Percentiles rank a stretch among this genome's conserved stretches.
phyloP scores from a whole-genome alignment of 2,888 invertebrate genomes.

The Melitaea athalia region DNA sequence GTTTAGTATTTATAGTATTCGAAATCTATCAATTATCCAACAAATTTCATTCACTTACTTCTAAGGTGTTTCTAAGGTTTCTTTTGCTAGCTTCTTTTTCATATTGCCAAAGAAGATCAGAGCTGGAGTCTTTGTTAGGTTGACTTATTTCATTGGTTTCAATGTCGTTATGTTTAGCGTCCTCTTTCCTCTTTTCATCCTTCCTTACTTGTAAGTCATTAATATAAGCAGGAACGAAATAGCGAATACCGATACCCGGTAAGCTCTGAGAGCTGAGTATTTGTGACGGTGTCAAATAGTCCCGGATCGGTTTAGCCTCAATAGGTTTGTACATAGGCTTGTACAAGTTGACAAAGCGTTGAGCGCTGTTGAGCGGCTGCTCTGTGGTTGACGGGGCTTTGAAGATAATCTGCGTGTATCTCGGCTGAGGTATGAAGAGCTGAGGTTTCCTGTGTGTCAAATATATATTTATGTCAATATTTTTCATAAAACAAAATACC shows the following conservation, averaged over 20 bases:
- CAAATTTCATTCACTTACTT: slow-evolving; percentile 53
- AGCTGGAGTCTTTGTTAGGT: slow-evolving; percentile 52
- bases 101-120: slow-evolving; percentile 68
- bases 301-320: slow-evolving; percentile 47
- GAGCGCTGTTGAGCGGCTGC: slow-evolving; percentile 61
- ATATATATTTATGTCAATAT: slow-evolving; percentile 16
- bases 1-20: too few relatives aligned
- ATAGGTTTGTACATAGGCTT: slow-evolving; percentile 55
- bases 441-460: slow-evolving; percentile 65
- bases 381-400: slow-evolving; percentile 49
- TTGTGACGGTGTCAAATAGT: slow-evolving; percentile 61
- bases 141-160: slow-evolving; percentile 59
- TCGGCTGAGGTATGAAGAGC: slow-evolving; percentile 67
- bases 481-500: neutral
- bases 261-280: slow-evolving; percentile 66
- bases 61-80: slow-evolving; percentile 56
- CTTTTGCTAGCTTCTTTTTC: slow-evolving; percentile 68
- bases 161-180: slow-evolving; percentile 64
- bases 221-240: slow-evolving; percentile 64
- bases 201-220: slow-evolving; percentile 49
- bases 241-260: slow-evolving; percentile 70
- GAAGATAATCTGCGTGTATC: slow-evolving; percentile 68
- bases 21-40: neutral
- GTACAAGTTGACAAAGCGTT: slow-evolving; percentile 73
- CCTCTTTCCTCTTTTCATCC: slow-evolving; percentile 58